These are phyloP conservation scores for Melanostoma scalare DNA, from an alignment of 2,888 invertebrate genomes.

Conservation along the genomic window DNA sequence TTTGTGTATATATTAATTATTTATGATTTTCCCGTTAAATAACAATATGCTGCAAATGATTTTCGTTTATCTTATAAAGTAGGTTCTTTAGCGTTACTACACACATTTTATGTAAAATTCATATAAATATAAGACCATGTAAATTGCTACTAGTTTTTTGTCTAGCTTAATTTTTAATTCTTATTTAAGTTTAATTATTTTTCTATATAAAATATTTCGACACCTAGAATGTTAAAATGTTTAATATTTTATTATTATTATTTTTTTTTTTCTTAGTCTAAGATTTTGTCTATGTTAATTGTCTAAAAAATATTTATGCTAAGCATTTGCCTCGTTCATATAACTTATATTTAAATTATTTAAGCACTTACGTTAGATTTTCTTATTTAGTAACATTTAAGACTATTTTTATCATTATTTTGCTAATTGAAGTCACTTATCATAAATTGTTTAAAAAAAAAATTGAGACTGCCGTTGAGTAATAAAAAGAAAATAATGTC, in stretches of 20 bases:
- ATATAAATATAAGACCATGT: constrained; percentile 68
- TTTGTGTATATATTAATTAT: constrained; percentile 47
- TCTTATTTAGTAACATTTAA: constrained; percentile 11
- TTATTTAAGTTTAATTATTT: constrained; percentile 34
- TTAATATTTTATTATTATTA: not conserved
- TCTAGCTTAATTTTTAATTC: not conserved
- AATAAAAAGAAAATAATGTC: too few relatives aligned
- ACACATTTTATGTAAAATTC: constrained; percentile 59
- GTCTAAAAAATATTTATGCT: constrained; percentile 30
- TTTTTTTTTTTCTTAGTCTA: not conserved
- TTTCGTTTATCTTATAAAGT: constrained; percentile 44
- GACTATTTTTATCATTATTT: constrained; percentile 18
- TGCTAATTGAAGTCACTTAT: not conserved
- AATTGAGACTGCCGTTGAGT: too few relatives aligned
- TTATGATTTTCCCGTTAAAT: constrained; percentile 32
- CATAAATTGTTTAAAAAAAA: too few relatives aligned
- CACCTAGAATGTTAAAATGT: constrained; percentile 47
- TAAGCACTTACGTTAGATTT: constrained; percentile 10
- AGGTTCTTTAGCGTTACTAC: constrained; percentile 10
- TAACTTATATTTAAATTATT: not conserved
- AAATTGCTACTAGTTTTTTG: constrained; percentile 57
- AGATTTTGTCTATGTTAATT: not conserved
- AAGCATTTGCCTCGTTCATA: constrained; percentile 10
- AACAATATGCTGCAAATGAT: constrained; percentile 51
- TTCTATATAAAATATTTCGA: constrained; percentile 66